phyloP scores from a whole-genome alignment of 2,113 vertebrate species.

The Oreocharis arfaki region DNA sequence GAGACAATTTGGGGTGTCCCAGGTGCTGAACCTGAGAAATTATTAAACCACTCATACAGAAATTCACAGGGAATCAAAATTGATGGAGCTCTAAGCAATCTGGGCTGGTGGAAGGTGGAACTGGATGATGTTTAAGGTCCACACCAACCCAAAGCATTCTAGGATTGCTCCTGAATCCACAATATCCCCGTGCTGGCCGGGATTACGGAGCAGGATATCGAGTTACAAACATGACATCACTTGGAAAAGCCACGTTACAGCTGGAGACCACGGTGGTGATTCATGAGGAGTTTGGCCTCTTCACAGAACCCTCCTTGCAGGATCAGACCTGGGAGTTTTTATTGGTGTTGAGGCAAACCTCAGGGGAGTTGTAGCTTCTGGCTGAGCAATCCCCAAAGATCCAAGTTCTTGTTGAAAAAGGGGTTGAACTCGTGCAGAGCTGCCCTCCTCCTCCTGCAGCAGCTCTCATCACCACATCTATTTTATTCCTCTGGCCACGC shows the following conservation, averaged over 20 bases:
- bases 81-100: not conserved
- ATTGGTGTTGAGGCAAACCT: not conserved
- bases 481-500: not conserved
- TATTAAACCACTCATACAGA: not conserved
- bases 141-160: not conserved
- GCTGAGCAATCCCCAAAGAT: not conserved
- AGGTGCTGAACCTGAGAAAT: not conserved
- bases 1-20: not conserved
- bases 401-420: not conserved
- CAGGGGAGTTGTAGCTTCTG: not conserved
- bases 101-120: not conserved
- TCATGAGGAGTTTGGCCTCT: slow-evolving; percentile 5
- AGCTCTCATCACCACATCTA: slow-evolving; percentile 36
- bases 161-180: not conserved
- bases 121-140: fast-evolving
- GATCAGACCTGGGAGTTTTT: not conserved
- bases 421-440: not conserved
- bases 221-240: not conserved
- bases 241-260: not conserved
- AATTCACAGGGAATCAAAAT: not conserved
- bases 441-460: not conserved
- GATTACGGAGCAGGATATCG: not conserved
- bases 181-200: not conserved
- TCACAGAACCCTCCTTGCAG: not conserved
- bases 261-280: not conserved